These are phyloP conservation scores for Mycogona germanica DNA, from an alignment of 2,888 invertebrate genomes.

Conservation along the genomic window DNA sequence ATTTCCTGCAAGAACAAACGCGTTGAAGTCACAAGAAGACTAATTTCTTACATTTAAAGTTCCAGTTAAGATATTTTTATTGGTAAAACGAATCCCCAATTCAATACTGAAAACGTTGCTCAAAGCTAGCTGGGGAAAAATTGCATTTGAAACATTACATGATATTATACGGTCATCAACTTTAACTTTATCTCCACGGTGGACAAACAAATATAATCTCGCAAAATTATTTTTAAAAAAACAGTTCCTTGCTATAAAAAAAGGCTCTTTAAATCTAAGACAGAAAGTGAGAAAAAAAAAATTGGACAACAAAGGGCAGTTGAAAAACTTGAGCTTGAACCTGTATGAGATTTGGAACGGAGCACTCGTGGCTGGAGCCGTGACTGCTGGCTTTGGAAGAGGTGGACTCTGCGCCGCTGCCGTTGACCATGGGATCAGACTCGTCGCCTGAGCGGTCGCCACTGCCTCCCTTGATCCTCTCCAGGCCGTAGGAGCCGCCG, in stretches of 20 bases:
- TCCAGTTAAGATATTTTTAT: not conserved
- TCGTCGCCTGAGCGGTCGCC: slow-evolving; percentile 25
- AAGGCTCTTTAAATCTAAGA: too few species aligned
- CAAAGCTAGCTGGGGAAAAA: too few species aligned
- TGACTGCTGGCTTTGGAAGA: slow-evolving; percentile 18
- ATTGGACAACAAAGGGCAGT: too few species aligned
- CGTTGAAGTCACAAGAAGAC: not conserved
- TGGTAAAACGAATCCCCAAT: not conserved
- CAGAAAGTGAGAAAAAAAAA: too few species aligned
- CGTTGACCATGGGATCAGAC: slow-evolving; percentile 15
- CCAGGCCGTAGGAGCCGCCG: slow-evolving; percentile 12
- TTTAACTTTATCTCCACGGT: too few species aligned
- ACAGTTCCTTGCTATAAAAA: too few species aligned
- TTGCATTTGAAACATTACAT: too few species aligned
- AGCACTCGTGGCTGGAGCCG: slow-evolving; percentile 11
- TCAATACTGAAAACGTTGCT: not conserved
- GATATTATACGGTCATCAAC: too few species aligned
- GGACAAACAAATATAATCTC: too few species aligned
- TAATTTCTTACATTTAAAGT: slow-evolving; percentile 1
- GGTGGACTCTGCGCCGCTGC: slow-evolving; percentile 17
- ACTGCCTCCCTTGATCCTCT: slow-evolving; percentile 23
- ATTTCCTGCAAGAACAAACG: slow-evolving; percentile 52
- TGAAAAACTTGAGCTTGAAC: too few species aligned
- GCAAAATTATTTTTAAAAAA: too few species aligned
- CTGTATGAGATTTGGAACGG: slow-evolving; percentile 17